Evolutionary conservation across 2,797 vertebrate species (phyloP).

Genomic region (Florisuga fusca): DNA sequence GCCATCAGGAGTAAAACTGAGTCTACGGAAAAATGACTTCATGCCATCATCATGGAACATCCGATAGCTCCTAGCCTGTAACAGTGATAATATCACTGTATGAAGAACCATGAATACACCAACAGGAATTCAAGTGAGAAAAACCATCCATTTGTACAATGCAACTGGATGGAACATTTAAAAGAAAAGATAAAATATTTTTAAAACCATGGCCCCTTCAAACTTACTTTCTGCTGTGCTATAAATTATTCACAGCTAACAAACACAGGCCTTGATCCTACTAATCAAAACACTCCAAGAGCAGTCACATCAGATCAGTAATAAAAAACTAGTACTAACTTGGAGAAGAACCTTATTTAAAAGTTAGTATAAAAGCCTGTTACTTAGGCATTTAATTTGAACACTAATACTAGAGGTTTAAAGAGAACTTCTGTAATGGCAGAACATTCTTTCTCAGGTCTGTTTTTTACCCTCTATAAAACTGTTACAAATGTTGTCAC

Average conservation of each 20-base stretch:
- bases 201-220: background rate
- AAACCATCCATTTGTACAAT: background rate
- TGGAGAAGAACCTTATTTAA: background rate
- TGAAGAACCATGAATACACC: background rate
- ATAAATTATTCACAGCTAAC: constrained; percentile 4
- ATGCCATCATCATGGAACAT: constrained; percentile 99
- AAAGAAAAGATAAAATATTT: background rate
- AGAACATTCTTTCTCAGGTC: background rate
- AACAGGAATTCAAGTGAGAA: background rate
- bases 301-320: background rate
- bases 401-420: background rate
- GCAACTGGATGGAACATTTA: background rate
- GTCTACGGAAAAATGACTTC: constrained; percentile 96
- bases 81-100: background rate
- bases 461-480: background rate
- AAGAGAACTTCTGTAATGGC: background rate
- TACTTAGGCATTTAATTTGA: background rate
- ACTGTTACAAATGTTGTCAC: background rate
- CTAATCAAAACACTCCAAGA: background rate
- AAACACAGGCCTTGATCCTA: background rate
- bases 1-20: constrained; percentile 95
- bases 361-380: background rate
- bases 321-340: background rate
- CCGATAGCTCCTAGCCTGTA: constrained; percentile 88
- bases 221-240: background rate